A percentile compares a stretch with the other conserved stretches of the same genome.
Conservation (phyloP, 2,113 vertebrate genomes). For the Patagioenas fasciata region DNA sequence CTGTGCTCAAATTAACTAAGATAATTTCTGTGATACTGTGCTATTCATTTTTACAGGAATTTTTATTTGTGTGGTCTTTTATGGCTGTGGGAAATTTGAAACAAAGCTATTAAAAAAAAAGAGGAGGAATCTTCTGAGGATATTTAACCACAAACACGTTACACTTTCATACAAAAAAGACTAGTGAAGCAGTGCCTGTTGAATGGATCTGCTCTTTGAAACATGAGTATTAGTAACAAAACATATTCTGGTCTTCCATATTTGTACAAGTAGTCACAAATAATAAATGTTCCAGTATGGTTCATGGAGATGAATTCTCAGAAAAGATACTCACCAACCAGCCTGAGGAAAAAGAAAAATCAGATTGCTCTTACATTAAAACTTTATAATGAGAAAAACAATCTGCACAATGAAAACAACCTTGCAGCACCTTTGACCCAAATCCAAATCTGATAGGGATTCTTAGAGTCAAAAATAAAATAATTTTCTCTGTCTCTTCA, state of each 20-base stretch:
- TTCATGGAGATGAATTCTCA: neutral
- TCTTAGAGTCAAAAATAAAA: neutral
- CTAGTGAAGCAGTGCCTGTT: neutral
- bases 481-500: neutral
- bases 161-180: constrained; percentile 9
- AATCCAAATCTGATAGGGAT: neutral
- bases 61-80: constrained; percentile 53
- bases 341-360: neutral
- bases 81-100: constrained; percentile 32
- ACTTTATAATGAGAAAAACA: neutral
- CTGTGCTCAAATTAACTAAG: constrained; percentile 20
- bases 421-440: neutral
- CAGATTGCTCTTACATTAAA: neutral
- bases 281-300: neutral
- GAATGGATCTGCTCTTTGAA: constrained; percentile 29
- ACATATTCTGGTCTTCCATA: neutral
- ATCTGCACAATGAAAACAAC: neutral
- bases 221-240: constrained; percentile 1
- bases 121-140: neutral
- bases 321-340: neutral
- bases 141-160: constrained; percentile 49
- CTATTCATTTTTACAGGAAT: constrained; percentile 25
- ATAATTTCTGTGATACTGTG: constrained; percentile 51
- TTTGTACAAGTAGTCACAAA: neutral
- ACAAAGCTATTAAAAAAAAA: constrained; percentile 11